phyloP scores from a whole-genome alignment of 1,140 invertebrate genomes.

The Antheraea mylitta region DNA sequence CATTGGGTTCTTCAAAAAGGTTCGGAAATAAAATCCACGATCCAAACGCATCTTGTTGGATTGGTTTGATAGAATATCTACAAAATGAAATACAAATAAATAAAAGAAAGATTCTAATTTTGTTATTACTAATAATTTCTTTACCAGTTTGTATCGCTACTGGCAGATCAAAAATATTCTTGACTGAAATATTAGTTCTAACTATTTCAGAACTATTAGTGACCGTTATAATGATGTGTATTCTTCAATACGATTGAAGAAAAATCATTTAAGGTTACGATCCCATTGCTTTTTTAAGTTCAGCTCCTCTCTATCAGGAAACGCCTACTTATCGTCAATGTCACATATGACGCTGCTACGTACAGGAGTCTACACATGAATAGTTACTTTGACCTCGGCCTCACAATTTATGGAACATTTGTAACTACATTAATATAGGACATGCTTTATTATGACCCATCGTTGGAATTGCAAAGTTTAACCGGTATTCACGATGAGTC shows the following conservation, averaged over 20 bases:
- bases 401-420: slow-evolving; percentile 2
- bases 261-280: neutral
- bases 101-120: too few relatives aligned
- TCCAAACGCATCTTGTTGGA: too few relatives aligned
- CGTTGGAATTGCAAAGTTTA: neutral
- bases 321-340: neutral
- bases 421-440: slow-evolving; percentile 1
- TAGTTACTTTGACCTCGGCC: slow-evolving; percentile 11
- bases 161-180: too few relatives aligned
- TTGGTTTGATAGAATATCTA: too few relatives aligned
- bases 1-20: too few relatives aligned
- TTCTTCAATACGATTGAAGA: neutral
- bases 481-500: neutral
- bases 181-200: too few relatives aligned
- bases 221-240: too few relatives aligned
- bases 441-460: slow-evolving; percentile 6
- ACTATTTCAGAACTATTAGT: too few relatives aligned
- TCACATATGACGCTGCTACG: neutral
- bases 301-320: neutral
- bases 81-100: too few relatives aligned
- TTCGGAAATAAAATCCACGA: too few relatives aligned
- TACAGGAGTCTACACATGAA: neutral
- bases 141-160: too few relatives aligned
- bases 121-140: too few relatives aligned
- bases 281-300: neutral